Conservation (phyloP, 2,888 invertebrate genomes). For the Xanthia icteritia region DNA sequence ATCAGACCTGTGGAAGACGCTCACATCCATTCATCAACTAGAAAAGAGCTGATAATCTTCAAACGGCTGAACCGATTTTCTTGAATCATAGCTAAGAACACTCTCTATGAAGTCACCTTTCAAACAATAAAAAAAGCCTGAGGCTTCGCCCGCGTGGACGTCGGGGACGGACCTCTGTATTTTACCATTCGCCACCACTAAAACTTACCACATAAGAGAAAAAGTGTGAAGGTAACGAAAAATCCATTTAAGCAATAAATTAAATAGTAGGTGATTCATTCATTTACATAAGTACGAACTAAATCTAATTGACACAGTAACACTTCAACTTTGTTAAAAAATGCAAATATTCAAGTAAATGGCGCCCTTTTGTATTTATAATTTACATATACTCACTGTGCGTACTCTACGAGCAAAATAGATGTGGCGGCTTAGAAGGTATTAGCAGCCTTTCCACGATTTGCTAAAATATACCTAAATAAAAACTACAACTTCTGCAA, state of each 20-base stretch:
- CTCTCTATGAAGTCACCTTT: too few species aligned
- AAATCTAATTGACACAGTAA: constrained; percentile 60
- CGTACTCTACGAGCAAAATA: constrained; percentile 5
- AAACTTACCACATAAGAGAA: background rate
- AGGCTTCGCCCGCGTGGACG: too few species aligned
- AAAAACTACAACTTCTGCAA: too few species aligned
- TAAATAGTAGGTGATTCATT: constrained; percentile 55
- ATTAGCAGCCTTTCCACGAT: background rate
- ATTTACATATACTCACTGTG: constrained; percentile 21
- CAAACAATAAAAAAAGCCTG: too few species aligned
- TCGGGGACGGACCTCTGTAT: too few species aligned
- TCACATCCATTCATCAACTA: too few species aligned
- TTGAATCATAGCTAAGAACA: too few species aligned
- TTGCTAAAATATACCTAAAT: background rate
- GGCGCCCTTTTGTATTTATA: constrained; percentile 34
- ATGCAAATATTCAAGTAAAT: constrained; percentile 48
- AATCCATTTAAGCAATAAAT: constrained; percentile 45
- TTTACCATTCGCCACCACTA: background rate
- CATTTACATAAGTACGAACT: constrained; percentile 45
- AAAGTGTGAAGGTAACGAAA: constrained; percentile 37
- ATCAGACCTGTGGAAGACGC: too few species aligned
- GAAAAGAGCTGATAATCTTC: too few species aligned
- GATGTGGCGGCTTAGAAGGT: background rate
- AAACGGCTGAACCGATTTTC: too few species aligned
- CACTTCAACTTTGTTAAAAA: constrained; percentile 58